Conservation (phyloP, 2,113 vertebrate genomes). For the Beaufortia kweichowensis region DNA sequence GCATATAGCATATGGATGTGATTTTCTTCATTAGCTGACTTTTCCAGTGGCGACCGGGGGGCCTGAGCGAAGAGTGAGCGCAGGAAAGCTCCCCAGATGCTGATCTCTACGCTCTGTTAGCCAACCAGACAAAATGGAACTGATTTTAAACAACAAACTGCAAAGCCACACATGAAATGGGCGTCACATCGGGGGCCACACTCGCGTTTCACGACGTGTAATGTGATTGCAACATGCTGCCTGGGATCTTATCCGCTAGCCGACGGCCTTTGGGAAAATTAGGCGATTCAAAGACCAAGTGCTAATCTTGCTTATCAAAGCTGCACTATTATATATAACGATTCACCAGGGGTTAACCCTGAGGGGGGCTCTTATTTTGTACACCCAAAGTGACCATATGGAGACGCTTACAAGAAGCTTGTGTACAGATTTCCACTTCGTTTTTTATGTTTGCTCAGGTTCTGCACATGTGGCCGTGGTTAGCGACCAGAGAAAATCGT, state of each 20-base stretch:
- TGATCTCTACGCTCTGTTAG: constrained; percentile 23
- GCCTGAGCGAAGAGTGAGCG: constrained; percentile 30
- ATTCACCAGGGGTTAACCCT: constrained; percentile 41
- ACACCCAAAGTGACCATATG: constrained; percentile 66
- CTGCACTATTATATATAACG: background rate
- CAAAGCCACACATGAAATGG: background rate
- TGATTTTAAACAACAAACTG: constrained; percentile 18
- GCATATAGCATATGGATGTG: constrained; percentile 69
- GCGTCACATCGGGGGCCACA: background rate
- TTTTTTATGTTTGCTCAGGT: constrained; percentile 56
- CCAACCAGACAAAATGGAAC: constrained; percentile 2
- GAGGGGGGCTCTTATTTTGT: constrained; percentile 30
- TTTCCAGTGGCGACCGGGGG: constrained; percentile 55
- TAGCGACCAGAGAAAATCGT: constrained; percentile 57
- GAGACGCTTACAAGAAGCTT: constrained; percentile 76
- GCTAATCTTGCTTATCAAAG: constrained; percentile 11
- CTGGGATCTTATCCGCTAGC: background rate
- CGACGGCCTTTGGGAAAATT: background rate
- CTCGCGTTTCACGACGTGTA: background rate
- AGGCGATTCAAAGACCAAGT: constrained; percentile 5
- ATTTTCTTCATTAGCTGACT: constrained; percentile 67
- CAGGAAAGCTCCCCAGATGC: constrained; percentile 51
- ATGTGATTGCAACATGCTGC: background rate
- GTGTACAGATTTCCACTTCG: constrained; percentile 70
- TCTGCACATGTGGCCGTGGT: constrained; percentile 69